Evolutionary conservation across 2,113 vertebrate genomes (phyloP).

Genomic region (Alces alces): DNA sequence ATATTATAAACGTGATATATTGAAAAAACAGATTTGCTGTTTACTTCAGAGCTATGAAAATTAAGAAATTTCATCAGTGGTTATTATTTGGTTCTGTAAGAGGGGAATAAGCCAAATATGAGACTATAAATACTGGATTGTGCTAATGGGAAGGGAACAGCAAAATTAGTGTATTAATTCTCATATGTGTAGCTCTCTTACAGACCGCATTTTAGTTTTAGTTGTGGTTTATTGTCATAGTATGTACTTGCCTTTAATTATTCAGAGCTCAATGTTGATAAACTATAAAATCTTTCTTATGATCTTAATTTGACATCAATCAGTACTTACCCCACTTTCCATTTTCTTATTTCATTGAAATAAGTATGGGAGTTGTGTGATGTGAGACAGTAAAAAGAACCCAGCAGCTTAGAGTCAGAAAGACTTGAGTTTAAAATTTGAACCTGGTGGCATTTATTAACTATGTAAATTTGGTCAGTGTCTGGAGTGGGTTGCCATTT

Average conservation of each 20-base stretch:
- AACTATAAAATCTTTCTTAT: neutral
- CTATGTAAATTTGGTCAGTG: neutral
- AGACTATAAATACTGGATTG: neutral
- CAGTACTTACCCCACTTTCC: neutral
- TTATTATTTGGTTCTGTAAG: neutral
- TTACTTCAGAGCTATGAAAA: conserved; percentile 13
- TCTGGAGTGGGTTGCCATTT: neutral
- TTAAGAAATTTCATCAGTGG: neutral
- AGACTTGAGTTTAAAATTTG: neutral
- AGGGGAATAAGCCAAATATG: neutral
- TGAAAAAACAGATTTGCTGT: neutral
- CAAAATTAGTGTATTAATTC: conserved; percentile 16
- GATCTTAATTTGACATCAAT: neutral
- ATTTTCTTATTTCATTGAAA: neutral
- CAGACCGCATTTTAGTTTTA: neutral
- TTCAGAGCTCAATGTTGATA: neutral
- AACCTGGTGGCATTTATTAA: neutral
- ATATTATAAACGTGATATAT: neutral
- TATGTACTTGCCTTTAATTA: neutral
- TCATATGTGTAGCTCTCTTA: neutral
- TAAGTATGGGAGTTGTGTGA: neutral
- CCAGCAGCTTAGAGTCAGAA: neutral
- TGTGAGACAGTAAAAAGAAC: neutral
- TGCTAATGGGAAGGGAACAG: neutral
- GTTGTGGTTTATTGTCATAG: neutral